These are phyloP conservation scores for Ictalurus furcatus DNA, from an alignment of 2,113 vertebrate genomes.

Conservation along the genomic window DNA sequence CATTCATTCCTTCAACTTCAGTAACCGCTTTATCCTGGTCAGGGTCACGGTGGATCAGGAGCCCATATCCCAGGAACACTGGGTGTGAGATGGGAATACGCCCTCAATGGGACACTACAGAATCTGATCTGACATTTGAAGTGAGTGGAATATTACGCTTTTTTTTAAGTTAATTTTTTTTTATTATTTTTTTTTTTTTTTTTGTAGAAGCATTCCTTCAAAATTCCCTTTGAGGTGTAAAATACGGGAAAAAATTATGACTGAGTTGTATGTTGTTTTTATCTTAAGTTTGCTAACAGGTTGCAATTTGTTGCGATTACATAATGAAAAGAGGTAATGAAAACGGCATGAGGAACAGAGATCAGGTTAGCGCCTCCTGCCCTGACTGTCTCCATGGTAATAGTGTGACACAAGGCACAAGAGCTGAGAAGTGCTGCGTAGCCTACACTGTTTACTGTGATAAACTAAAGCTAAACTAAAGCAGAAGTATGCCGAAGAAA, in stretches of 20 bases:
- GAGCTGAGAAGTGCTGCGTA: not conserved
- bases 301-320: not conserved
- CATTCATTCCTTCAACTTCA: not conserved
- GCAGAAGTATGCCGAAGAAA: slow-evolving; percentile 67
- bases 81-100: not conserved
- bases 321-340: not conserved
- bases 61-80: not conserved
- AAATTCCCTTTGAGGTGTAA: not conserved
- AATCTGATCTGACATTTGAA: not conserved
- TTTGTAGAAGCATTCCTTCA: not conserved
- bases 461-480: not conserved
- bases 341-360: too few species aligned
- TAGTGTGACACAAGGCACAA: slow-evolving; percentile 37
- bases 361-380: not conserved
- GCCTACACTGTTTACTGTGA: not conserved
- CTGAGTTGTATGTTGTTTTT: not conserved
- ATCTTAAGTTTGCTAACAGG: not conserved
- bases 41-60: not conserved
- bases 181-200: not conserved
- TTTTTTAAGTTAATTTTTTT: too few species aligned
- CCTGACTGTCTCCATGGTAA: slow-evolving; percentile 49
- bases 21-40: not conserved
- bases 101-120: not conserved
- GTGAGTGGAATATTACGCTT: not conserved
- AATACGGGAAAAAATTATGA: not conserved